Conservation (phyloP, 2,113 vertebrate species). For the Calidris pygmaea region DNA sequence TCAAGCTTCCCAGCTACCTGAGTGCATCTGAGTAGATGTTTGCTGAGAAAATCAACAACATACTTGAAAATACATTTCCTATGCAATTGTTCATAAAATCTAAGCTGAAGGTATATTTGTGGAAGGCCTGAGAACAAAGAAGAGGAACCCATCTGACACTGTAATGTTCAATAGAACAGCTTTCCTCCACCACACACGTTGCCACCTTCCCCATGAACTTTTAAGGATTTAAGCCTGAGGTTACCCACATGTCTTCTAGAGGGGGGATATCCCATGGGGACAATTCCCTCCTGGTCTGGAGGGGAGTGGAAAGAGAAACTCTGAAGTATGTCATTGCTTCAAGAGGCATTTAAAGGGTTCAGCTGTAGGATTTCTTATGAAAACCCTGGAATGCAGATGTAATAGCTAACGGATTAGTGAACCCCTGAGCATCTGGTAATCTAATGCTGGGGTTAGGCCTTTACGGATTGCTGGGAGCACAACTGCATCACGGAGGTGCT, state of each 20-base stretch:
- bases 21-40: neutral
- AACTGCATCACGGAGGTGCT: neutral
- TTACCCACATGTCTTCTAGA: neutral
- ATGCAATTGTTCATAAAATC: neutral
- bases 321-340: neutral
- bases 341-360: neutral
- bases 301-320: neutral
- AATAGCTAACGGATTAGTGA: conserved; percentile 1
- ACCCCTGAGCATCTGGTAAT: neutral
- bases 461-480: neutral
- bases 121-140: neutral
- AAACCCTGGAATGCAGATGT: neutral
- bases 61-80: neutral
- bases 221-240: neutral
- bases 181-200: neutral
- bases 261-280: accelerated
- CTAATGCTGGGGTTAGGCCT: neutral
- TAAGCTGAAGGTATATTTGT: neutral
- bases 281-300: neutral
- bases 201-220: neutral
- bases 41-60: neutral
- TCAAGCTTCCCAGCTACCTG: neutral
- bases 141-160: neutral
- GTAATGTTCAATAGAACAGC: neutral
- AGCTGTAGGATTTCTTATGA: neutral